Evolutionary conservation across 2,888 invertebrate species (phyloP).

Genomic region (Pristionchus fissidentatus): DNA sequence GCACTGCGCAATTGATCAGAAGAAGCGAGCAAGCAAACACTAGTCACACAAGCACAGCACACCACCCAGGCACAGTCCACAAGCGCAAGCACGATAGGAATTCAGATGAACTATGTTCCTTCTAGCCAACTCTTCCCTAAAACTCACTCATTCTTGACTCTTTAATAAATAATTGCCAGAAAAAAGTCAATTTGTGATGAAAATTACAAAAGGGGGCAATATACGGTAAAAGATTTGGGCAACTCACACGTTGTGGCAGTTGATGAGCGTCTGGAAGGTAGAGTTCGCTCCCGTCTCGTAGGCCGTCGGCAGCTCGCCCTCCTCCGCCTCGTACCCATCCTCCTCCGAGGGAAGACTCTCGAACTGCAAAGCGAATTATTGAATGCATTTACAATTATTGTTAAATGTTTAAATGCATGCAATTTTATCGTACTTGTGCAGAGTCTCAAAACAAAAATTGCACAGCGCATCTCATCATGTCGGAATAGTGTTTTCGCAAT

Average conservation of each 20-base stretch:
- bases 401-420: not conserved
- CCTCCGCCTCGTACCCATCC: not conserved
- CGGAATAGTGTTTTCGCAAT: too few relatives aligned
- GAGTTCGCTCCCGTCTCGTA: constrained; percentile 35
- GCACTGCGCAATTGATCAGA: too few relatives aligned
- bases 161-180: not conserved
- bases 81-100: too few relatives aligned
- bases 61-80: too few relatives aligned
- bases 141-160: too few relatives aligned
- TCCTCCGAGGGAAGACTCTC: not conserved
- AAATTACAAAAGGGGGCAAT: not conserved
- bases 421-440: too few relatives aligned
- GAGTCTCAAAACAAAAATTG: not conserved
- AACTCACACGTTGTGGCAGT: constrained; percentile 22
- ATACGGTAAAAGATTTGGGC: too few relatives aligned
- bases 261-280: constrained; percentile 43
- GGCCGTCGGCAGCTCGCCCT: not conserved
- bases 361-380: not conserved
- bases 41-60: too few relatives aligned
- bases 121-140: too few relatives aligned
- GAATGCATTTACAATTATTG: not conserved
- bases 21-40: too few relatives aligned
- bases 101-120: too few relatives aligned
- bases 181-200: not conserved
- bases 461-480: too few relatives aligned